A percentile compares a stretch with the other conserved stretches of the same genome.
phyloP scores from a whole-genome alignment of 2,113 vertebrate species.

The Australoheros scitulus region DNA sequence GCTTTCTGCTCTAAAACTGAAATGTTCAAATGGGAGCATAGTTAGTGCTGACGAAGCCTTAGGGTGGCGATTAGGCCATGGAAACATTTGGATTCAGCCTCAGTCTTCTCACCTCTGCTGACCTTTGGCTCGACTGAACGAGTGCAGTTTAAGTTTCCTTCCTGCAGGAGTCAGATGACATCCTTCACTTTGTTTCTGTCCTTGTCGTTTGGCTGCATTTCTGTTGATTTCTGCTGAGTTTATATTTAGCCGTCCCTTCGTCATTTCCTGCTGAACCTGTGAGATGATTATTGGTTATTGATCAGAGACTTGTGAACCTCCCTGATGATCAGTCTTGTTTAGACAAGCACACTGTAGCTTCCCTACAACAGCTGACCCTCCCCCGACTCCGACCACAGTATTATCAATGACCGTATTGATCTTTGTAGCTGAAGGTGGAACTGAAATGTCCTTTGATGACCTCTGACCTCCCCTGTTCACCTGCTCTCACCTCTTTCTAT shows the following conservation, averaged over 20 bases:
- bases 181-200: not conserved
- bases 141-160: not conserved
- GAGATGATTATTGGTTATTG: constrained; percentile 8
- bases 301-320: constrained; percentile 19
- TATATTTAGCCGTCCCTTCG: not conserved
- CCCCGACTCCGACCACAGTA: not conserved
- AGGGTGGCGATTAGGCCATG: not conserved
- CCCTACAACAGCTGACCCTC: not conserved
- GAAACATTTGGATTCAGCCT: constrained; percentile 11
- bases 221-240: not conserved
- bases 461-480: constrained; percentile 21
- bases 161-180: not conserved
- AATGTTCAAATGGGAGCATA: not conserved
- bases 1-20: not conserved
- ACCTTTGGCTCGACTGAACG: not conserved
- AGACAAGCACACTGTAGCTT: constrained; percentile 27
- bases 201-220: not conserved
- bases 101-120: constrained; percentile 1
- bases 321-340: not conserved
- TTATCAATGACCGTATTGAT: not conserved
- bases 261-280: not conserved
- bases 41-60: not conserved
- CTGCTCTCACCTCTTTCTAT: constrained; percentile 48
- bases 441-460: rapidly evolving
- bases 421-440: constrained; percentile 16